Base-by-base conservation (phyloP, 2,888 invertebrate species). In the Perizoma flavofasciatum region DNA sequence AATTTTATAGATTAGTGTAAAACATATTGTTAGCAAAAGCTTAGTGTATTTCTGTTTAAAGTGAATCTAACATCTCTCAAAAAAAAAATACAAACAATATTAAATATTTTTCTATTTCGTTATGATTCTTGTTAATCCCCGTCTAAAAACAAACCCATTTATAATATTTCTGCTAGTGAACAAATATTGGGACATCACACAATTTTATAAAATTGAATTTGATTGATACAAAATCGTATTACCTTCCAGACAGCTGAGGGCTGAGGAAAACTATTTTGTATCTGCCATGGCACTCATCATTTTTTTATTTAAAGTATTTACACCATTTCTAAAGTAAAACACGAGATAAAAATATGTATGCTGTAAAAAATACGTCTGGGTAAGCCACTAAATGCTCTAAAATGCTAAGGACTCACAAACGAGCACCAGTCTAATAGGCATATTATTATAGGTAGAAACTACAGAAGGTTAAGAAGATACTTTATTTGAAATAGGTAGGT, bases 381-480 rank as follows among this genome's bases (percentile, higher is more conserved):
- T 40, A 50, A 74, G 78, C 81, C 77, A 76, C 84, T 88, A 90
- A 90, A 90, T 90, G 89, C 89, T 83, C 84, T 86, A 88, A 88
- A 89, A 90, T 90, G 89, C 89, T 84, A 86, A 60, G 74, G 74
- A 72, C 72, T 73, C 59, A 74, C 74, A 80, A 76, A 75, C 63
- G 79, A 88, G 89, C 90, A 89, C 90, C 88, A 41, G n/a, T 39
- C 39, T 39, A 22, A 22, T 22, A 22, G 22, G 22, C 22, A 22
- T 22, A 22, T 1, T 22, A 22, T 22, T 22, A 22, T 22, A 22
- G 22, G 22, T 22, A 22, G 22, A 22, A 22, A 22, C 1, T 22
- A 22, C 22, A n/a, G n/a, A n/a, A n/a, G n/a, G n/a, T n/a, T n/a
- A n/a, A n/a, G n/a, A n/a, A n/a, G n/a, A n/a, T n/a, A n/a, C n/a